phyloP scores from a whole-genome alignment of 2,113 vertebrate species.

The Dissostichus mawsoni region DNA sequence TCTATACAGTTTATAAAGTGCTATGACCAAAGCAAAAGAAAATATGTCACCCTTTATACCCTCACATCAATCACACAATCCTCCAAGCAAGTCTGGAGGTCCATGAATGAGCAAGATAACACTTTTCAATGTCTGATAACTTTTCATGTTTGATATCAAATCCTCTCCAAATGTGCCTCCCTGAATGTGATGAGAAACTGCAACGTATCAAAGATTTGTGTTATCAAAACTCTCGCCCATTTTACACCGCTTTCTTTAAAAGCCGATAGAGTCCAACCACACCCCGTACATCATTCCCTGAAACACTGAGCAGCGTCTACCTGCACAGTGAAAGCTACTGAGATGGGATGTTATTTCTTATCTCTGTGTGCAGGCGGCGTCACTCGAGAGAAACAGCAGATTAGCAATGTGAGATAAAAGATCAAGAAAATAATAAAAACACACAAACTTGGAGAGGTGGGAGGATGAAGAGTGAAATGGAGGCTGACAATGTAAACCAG shows the following conservation, averaged over 20 bases:
- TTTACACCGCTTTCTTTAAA: conserved; percentile 25
- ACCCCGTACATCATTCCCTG: conserved; percentile 5
- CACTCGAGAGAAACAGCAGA: conserved; percentile 30
- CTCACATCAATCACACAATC: conserved; percentile 40
- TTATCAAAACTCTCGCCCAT: conserved; percentile 42
- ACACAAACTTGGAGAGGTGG: conserved; percentile 46
- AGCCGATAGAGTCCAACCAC: conserved; percentile 12
- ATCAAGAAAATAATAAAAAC: not conserved
- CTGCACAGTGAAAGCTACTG: not conserved
- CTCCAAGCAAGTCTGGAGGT: conserved; percentile 10
- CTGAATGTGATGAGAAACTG: conserved; percentile 35
- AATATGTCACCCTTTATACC: not conserved
- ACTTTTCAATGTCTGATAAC: conserved; percentile 38
- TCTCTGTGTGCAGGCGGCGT: conserved; percentile 26
- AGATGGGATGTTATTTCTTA: conserved; percentile 22
- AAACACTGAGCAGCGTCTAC: not conserved
- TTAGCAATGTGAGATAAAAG: conserved; percentile 12
- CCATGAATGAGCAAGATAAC: conserved; percentile 6
- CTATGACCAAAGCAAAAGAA: conserved; percentile 39
- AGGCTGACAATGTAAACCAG: conserved; percentile 46
- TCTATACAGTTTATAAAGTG: conserved; percentile 10
- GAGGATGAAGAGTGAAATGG: conserved; percentile 43
- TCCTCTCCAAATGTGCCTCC: conserved; percentile 4
- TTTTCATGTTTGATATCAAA: conserved; percentile 46
- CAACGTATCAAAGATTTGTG: conserved; percentile 47